Conservation (phyloP, 2,113 vertebrate genomes). For the Lates calcarifer region DNA sequence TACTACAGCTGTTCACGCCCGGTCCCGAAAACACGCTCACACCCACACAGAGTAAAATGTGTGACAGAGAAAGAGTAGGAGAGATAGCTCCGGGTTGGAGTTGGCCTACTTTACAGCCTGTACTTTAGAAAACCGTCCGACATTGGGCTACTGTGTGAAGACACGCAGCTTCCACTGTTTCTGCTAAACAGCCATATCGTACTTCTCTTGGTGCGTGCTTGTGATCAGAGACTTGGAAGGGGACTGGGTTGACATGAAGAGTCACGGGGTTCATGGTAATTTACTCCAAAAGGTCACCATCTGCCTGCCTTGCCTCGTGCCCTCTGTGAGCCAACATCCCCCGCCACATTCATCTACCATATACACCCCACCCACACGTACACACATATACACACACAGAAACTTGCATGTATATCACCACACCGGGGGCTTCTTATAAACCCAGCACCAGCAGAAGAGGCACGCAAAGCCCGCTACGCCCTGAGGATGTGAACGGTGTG, state of each 20-base stretch:
- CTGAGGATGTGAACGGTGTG: conserved; percentile 28
- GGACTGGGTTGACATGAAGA: conserved; percentile 38
- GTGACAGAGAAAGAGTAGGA: conserved; percentile 63
- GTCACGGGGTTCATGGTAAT: conserved; percentile 80
- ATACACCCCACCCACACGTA: neutral
- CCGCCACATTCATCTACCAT: conserved; percentile 36
- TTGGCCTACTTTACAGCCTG: conserved; percentile 77
- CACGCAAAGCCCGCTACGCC: conserved; percentile 32
- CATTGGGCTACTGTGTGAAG: conserved; percentile 15
- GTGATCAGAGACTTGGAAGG: neutral
- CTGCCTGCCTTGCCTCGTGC: conserved; percentile 72
- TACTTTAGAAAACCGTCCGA: conserved; percentile 50
- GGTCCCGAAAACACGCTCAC: conserved; percentile 67
- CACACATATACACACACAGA: neutral
- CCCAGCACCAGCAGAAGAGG: conserved; percentile 1
- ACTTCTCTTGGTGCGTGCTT: neutral
- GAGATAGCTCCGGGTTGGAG: conserved; percentile 71
- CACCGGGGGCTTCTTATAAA: conserved; percentile 33
- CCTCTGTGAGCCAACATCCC: conserved; percentile 51
- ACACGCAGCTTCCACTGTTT: no score
- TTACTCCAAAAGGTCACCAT: conserved; percentile 85
- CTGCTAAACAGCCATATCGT: neutral
- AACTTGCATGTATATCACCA: neutral
- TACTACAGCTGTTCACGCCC: conserved; percentile 76
- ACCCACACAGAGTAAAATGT: conserved; percentile 65